Base-by-base conservation (phyloP, 2,888 invertebrate genomes). In the Biston stratarius region DNA sequence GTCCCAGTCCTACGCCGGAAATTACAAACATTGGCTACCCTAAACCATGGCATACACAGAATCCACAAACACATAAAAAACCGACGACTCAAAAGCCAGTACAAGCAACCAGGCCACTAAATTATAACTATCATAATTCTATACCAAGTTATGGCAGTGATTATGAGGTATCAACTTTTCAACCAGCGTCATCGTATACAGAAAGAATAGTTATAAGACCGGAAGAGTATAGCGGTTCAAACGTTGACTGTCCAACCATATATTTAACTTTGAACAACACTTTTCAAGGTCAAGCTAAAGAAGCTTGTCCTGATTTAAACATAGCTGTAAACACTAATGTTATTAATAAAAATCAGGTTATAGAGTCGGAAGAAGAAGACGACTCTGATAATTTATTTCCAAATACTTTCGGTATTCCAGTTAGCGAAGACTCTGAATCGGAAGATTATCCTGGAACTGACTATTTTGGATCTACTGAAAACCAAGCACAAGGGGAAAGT, bases 321-420 rank as follows among this genome's bases (percentile, higher is more conserved):
- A 95, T 96, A 64, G 95, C 96, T 14, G 95, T 96, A 2, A 96
- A 96, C 73, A 96, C 96, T 0, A 96, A 96, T 77, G 94, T 96
- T 2, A 90, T 96, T 48, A 96, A 95, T 74, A 95, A 95, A 68
- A 95, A 95, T 69, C 88, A 93, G 36, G 89, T 93, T 10, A 81
- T 91, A 38, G 94, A 94, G 74, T 86, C 93, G 0, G 91, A 92
- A 7, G 92, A 91, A 73, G 91, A 92, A 55, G 83, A 83, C 6
- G 87, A 83, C 45, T 64, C 79, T 7, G 87, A 88, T 6, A 81
- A 77, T 61, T 69, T 89, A 57, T 88, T 92, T 69, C 87, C 90
- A 38, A 88, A 82, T 47, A 79, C 81, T 1, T 91, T 94, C 69
- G 92, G 85, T 0, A 73, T 91, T 74, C 89, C 89, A 1, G 70